These are phyloP conservation scores for Tethya wilhelma DNA, from an alignment of 37 sponge, comb jelly and placozoan genomes.

Conservation along the genomic window DNA sequence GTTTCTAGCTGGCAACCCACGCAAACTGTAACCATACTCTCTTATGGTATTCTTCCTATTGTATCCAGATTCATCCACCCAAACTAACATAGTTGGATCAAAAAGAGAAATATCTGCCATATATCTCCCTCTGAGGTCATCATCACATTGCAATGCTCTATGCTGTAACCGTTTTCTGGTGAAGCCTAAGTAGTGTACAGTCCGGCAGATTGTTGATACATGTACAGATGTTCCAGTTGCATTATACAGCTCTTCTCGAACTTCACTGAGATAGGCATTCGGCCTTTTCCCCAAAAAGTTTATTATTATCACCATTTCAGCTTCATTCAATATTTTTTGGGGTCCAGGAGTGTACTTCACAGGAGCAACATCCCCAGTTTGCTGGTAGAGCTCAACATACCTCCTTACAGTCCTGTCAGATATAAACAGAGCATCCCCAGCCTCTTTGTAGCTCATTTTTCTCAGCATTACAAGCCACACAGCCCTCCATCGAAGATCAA, in stretches of 20 bases:
- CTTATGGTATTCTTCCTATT: too few species aligned
- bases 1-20: background rate
- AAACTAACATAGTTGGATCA: background rate
- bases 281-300: background rate
- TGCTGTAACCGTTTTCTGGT: background rate
- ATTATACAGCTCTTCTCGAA: background rate
- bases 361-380: background rate
- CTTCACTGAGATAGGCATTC: background rate
- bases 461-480: background rate
- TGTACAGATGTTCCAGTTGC: background rate
- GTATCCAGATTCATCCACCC: too few species aligned
- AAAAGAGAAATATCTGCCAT: slow-evolving; percentile 1
- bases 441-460: background rate
- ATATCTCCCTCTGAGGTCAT: slow-evolving; percentile 1
- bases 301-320: background rate
- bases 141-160: slow-evolving; percentile 3
- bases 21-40: too few species aligned
- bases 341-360: background rate
- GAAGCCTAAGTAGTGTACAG: background rate
- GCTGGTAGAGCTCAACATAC: slow-evolving; percentile 1
- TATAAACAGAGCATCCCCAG: background rate
- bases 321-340: background rate
- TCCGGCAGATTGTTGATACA: slow-evolving; percentile 8
- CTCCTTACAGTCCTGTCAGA: background rate
- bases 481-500: background rate